Conservation (phyloP, 2,797 vertebrate species). For the Enteromius unitaeniatus region DNA sequence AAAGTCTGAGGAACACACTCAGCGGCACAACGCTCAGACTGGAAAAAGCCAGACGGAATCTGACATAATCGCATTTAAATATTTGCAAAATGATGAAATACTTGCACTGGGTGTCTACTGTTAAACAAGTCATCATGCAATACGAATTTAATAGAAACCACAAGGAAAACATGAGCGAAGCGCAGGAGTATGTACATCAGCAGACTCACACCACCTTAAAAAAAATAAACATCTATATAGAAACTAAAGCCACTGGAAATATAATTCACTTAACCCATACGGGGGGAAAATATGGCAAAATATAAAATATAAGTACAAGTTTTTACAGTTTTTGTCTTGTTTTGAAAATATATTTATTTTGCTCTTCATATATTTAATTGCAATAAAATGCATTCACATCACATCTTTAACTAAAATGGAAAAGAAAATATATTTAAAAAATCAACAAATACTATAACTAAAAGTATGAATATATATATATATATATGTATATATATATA, state of each 20-base stretch:
- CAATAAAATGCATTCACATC: no score
- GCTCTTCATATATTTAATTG: no score
- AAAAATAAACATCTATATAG: neutral
- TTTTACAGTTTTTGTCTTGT: no score
- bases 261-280: neutral
- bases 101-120: neutral
- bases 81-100: constrained; percentile 25
- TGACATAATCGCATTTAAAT: constrained; percentile 21
- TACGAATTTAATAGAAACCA: neutral
- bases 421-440: no score
- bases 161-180: constrained; percentile 20
- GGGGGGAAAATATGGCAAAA: no score
- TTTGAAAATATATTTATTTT: no score
- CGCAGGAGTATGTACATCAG: neutral
- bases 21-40: neutral
- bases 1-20: neutral
- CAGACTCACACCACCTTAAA: neutral
- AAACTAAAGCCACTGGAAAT: neutral
- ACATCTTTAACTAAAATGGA: neutral
- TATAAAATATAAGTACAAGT: no score
- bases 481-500: no score
- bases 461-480: no score
- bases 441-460: no score
- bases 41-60: neutral
- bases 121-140: neutral